Conservation (phyloP, 1,140 invertebrate species). For the Drosophila nannoptera region DNA sequence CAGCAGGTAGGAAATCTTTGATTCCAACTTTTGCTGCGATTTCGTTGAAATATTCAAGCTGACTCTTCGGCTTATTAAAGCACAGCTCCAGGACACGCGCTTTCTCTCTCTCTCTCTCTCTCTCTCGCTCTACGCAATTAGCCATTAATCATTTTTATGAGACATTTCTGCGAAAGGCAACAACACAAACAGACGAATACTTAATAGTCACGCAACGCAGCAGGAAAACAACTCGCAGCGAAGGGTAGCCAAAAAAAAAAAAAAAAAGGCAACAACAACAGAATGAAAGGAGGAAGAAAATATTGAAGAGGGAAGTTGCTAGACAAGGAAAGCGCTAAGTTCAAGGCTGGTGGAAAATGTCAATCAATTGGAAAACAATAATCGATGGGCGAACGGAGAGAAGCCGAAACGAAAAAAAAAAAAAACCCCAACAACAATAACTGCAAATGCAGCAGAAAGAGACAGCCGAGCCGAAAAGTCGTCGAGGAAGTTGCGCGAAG, state of each 20-base stretch:
- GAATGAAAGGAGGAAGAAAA: too few species aligned
- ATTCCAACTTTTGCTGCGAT: neutral
- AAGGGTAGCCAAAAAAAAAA: conserved; percentile 7
- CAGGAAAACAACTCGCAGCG: conserved; percentile 24
- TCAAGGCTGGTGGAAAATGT: conserved; percentile 35
- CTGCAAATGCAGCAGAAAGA: conserved; percentile 2
- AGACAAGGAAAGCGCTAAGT: conserved; percentile 45
- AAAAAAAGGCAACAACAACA: neutral
- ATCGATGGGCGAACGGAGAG: conserved; percentile 42
- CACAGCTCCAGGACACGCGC: neutral
- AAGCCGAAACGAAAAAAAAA: neutral
- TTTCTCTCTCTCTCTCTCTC: neutral
- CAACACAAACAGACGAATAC: conserved; percentile 44
- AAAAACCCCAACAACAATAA: neutral
- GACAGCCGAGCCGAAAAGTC: neutral
- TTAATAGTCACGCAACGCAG: conserved; percentile 60
- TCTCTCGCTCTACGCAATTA: conserved; percentile 32
- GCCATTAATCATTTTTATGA: conserved; percentile 70
- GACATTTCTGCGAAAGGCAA: conserved; percentile 46
- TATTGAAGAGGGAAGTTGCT: neutral
- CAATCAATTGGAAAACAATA: conserved; percentile 43
- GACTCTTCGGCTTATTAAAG: neutral
- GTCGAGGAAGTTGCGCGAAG: conserved; percentile 5
- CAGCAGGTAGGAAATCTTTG: neutral
- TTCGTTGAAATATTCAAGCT: neutral